Evolutionary conservation across 2,797 vertebrate species (phyloP).

Genomic region (Onychomys arenicola): DNA sequence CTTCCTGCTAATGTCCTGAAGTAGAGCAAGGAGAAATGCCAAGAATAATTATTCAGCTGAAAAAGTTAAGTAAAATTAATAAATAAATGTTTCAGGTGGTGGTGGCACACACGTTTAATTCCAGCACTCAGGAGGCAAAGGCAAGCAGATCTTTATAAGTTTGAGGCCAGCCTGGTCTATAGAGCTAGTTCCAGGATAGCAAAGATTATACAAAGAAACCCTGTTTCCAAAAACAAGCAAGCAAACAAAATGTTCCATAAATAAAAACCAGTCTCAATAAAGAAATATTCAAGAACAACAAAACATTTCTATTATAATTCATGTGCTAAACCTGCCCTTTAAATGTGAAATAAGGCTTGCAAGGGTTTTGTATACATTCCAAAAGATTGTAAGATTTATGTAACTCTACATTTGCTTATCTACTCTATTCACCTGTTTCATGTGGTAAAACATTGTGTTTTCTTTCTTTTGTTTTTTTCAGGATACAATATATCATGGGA

Average conservation of each 20-base stretch:
- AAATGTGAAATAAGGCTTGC: not conserved
- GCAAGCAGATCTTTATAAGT: not conserved
- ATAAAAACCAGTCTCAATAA: not conserved
- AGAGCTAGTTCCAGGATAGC: not conserved
- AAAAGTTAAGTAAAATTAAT: not conserved
- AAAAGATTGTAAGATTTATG: not conserved
- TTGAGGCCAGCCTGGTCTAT: not conserved
- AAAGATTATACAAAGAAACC: not conserved
- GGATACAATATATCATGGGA: not conserved
- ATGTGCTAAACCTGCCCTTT: not conserved
- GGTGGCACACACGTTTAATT: not conserved
- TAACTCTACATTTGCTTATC: not conserved
- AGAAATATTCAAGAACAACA: not conserved
- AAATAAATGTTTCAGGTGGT: not conserved
- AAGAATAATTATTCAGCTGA: not conserved
- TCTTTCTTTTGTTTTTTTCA: not conserved
- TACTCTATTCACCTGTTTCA: not conserved
- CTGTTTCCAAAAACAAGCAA: not conserved
- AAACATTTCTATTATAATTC: not conserved
- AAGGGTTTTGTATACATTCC: not conserved
- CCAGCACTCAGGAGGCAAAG: not conserved
- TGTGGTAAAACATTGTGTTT: not conserved
- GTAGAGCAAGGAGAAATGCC: not conserved
- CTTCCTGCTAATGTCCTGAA: not conserved
- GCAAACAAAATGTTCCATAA: not conserved